phyloP scores from a whole-genome alignment of 2,113 vertebrate genomes.

The Struthio camelus region DNA sequence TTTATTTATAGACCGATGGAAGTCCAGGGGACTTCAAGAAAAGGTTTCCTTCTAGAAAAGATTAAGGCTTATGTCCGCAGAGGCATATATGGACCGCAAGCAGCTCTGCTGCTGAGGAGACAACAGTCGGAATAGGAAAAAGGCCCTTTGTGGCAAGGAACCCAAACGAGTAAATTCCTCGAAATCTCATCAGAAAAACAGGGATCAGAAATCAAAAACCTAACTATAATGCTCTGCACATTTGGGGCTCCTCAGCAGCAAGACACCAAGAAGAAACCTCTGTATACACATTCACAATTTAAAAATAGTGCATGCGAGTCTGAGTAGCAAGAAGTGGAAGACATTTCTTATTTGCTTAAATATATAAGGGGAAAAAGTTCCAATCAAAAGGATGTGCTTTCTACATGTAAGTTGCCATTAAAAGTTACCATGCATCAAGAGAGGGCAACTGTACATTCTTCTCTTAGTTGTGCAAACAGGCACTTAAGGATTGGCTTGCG shows the following conservation, averaged over 20 bases:
- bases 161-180: neutral
- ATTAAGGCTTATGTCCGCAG: neutral
- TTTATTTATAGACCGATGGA: neutral
- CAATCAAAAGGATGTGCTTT: neutral
- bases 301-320: fast-evolving
- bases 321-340: neutral
- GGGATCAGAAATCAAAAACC: neutral
- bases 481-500: neutral
- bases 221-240: neutral
- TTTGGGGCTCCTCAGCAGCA: neutral
- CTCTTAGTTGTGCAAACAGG: neutral
- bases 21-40: neutral
- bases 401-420: fast-evolving
- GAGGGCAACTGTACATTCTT: neutral
- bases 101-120: neutral
- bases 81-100: neutral
- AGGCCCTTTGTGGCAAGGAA: neutral
- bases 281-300: fast-evolving
- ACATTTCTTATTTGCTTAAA: neutral
- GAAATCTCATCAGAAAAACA: neutral
- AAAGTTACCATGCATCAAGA: neutral
- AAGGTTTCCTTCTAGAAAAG: fast-evolving
- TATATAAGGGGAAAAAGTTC: neutral
- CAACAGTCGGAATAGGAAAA: neutral
- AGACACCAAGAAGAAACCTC: neutral